phyloP scores from a whole-genome alignment of 2,113 vertebrate genomes.

The Seriola rivoliana region DNA sequence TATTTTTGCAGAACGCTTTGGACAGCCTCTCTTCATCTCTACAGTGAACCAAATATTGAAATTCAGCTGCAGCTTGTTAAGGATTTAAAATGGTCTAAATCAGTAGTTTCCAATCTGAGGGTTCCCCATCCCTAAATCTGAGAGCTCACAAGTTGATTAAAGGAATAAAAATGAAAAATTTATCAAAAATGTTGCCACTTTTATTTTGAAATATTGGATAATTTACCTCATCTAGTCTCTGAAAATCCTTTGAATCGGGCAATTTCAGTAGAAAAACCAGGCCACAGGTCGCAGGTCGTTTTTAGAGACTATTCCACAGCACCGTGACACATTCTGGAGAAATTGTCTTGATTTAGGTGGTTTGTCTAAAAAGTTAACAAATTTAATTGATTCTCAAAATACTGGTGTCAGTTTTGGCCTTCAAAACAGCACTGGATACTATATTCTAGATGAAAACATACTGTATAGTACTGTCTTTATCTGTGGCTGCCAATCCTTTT shows the following conservation, averaged over 20 bases:
- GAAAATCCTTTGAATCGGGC: background rate
- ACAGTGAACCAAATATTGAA: background rate
- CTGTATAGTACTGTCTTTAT: background rate
- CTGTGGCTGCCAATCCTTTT: background rate
- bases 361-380: background rate
- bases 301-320: background rate
- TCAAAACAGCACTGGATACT: background rate
- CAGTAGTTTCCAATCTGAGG: background rate
- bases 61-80: background rate
- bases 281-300: too few relatives aligned
- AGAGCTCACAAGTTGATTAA: background rate
- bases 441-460: background rate
- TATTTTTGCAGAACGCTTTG: background rate
- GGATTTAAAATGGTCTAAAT: background rate
- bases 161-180: background rate
- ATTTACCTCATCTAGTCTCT: background rate
- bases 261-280: background rate
- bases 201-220: background rate
- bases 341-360: too few relatives aligned
- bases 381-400: background rate
- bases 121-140: background rate
- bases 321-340: too few relatives aligned
- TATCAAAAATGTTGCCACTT: background rate
- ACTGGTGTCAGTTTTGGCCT: background rate
- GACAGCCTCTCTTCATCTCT: background rate